Evolutionary conservation across 2,797 vertebrate genomes (phyloP).

Genomic region (Ispidina lecontei): DNA sequence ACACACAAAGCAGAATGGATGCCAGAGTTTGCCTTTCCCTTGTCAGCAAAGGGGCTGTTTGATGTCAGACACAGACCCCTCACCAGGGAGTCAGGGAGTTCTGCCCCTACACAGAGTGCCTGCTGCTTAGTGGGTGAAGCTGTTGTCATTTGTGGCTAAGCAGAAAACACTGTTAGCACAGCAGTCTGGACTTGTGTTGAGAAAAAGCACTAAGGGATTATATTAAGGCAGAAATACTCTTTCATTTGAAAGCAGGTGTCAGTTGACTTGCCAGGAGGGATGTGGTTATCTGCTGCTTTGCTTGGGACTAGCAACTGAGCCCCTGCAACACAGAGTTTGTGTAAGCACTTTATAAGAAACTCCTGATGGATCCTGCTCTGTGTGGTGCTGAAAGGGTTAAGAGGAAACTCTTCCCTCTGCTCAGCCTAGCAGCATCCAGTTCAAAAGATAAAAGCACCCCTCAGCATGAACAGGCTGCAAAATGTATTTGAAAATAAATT

Average conservation of each 20-base stretch:
- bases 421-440: slow-evolving; percentile 4
- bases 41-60: background rate
- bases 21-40: background rate
- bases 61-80: background rate
- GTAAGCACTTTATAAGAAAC: background rate
- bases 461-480: slow-evolving; percentile 1
- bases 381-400: slow-evolving; percentile 47
- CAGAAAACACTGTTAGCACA: background rate
- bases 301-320: background rate
- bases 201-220: background rate
- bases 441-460: slow-evolving; percentile 36
- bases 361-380: background rate
- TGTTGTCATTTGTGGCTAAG: background rate
- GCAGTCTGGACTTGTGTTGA: background rate
- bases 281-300: background rate
- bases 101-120: fast-evolving
- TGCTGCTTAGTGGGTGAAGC: background rate
- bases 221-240: background rate
- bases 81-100: fast-evolving
- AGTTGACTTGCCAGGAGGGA: background rate
- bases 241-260: background rate
- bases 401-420: background rate
- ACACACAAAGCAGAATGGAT: fast-evolving
- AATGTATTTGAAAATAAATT: slow-evolving; percentile 53
- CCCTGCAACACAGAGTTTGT: background rate